Evolutionary conservation across 2,888 invertebrate species (phyloP).

Genomic region (Ischnus inquisitorius): DNA sequence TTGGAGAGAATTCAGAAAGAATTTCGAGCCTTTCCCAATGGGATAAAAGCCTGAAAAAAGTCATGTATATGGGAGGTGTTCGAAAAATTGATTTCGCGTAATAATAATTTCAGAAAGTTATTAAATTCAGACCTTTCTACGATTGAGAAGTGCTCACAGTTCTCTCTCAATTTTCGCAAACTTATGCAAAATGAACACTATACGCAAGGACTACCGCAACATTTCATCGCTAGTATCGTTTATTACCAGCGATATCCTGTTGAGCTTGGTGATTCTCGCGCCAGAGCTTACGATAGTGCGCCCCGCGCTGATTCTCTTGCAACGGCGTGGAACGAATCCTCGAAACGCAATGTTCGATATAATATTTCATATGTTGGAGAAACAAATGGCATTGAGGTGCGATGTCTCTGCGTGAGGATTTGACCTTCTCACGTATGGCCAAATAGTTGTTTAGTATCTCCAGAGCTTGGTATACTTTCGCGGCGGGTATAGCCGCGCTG

Average conservation of each 20-base stretch:
- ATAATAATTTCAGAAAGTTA: too few species aligned
- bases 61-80: too few species aligned
- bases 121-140: too few species aligned
- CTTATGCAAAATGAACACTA: too few species aligned
- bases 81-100: too few species aligned
- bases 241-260: conserved; percentile 63
- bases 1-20: too few species aligned
- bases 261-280: conserved; percentile 65
- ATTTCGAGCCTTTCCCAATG: too few species aligned
- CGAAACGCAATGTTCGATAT: conserved; percentile 58
- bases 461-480: conserved; percentile 47
- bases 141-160: too few species aligned
- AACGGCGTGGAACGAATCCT: conserved; percentile 56
- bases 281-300: conserved; percentile 60
- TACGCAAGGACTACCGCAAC: too few species aligned
- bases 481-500: background rate
- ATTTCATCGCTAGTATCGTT: background rate
- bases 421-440: conserved; percentile 46
- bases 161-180: too few species aligned
- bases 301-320: conserved; percentile 41
- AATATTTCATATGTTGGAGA: conserved; percentile 64
- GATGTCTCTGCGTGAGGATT: conserved; percentile 14
- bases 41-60: too few species aligned
- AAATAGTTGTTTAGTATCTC: conserved; percentile 28
- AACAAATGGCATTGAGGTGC: conserved; percentile 49